A percentile compares a stretch with the other conserved stretches of the same genome.
phyloP scores from a whole-genome alignment of 2,888 invertebrate genomes.

The Arctia plantaginis region DNA sequence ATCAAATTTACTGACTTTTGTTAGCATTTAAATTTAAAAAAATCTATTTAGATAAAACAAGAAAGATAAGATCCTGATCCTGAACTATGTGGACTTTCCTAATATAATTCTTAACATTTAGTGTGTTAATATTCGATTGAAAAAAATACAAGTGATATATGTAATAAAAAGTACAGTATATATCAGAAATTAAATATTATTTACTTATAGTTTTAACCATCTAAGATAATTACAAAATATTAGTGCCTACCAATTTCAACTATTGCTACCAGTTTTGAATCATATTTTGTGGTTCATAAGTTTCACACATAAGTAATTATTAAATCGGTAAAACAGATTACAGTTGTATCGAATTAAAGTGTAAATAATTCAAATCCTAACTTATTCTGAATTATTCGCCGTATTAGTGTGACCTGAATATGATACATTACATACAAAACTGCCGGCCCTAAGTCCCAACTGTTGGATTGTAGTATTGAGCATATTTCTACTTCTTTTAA shows the following conservation, averaged over 20 bases:
- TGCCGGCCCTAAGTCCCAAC: neutral
- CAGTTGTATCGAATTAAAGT: neutral
- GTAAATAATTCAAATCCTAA: slow-evolving; percentile 8
- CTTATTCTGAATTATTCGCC: neutral
- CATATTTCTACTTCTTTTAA: slow-evolving; percentile 26
- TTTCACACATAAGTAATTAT: neutral
- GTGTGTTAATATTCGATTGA: too few relatives aligned
- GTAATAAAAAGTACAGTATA: too few relatives aligned
- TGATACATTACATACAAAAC: slow-evolving; percentile 13
- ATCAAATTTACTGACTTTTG: neutral
- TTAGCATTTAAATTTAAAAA: too few relatives aligned
- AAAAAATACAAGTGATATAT: too few relatives aligned
- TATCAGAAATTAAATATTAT: neutral
- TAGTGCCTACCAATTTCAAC: neutral
- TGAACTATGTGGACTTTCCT: neutral
- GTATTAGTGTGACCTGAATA: slow-evolving; percentile 12
- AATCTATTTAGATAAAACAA: too few relatives aligned
- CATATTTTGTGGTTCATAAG: neutral
- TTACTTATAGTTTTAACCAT: neutral
- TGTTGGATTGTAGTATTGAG: slow-evolving; percentile 5
- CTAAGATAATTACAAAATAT: neutral
- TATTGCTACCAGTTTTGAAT: neutral
- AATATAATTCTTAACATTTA: too few relatives aligned
- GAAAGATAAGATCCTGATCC: too few relatives aligned
- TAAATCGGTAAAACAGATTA: neutral